Base-by-base conservation (phyloP, 1,140 invertebrate species). In the Spodoptera frugiperda region DNA sequence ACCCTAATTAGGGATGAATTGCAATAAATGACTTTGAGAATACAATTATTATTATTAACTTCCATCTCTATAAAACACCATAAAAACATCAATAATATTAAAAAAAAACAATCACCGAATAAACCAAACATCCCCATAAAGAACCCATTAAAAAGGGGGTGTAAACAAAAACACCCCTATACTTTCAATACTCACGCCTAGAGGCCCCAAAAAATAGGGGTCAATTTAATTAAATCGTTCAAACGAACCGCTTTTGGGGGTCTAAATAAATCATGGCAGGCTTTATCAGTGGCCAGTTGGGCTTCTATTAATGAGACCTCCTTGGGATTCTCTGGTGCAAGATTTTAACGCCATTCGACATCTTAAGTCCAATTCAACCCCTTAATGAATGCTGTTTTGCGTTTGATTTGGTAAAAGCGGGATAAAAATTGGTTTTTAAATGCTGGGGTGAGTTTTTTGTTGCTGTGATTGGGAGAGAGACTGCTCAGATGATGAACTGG, bases 141-240 rank as follows among this genome's bases (percentile, higher is more conserved):
- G 8, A 39, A 6, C 33, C 6, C 9, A 10, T 39, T 0, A 39
- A 39, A 8, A 39, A 39, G 5, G 5, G 1, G 6, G 6, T 25
- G 25, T 10, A 21, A 14, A 30, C 19, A 57, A 3, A 57, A 14
- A 33, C 44, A 44, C 9, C 9, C 1, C 21, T 44, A n/a, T 49
- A 25, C 12, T 54, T 1, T 9, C 10, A 71, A n/a, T 14, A 49
- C 68, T 55, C 55, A 4, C 30, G 33, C 17, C 25, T 61, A 0
- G 10, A 12, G 55, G 71, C 71, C 39, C 44, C 54, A 61, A 73
- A 73, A 65, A 72, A 46, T 73, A n/a, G 17, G 21, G 55, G 55
- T 57, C 70, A 44, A 72, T 72, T 72, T 73, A 73, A 73, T 73
- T 73, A 73, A 73, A 73, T 73, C 39, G 71, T 49, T 44, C 55